These are phyloP conservation scores for Notocelia uddmanniana DNA, from an alignment of 2,888 invertebrate genomes.

Conservation along the genomic window DNA sequence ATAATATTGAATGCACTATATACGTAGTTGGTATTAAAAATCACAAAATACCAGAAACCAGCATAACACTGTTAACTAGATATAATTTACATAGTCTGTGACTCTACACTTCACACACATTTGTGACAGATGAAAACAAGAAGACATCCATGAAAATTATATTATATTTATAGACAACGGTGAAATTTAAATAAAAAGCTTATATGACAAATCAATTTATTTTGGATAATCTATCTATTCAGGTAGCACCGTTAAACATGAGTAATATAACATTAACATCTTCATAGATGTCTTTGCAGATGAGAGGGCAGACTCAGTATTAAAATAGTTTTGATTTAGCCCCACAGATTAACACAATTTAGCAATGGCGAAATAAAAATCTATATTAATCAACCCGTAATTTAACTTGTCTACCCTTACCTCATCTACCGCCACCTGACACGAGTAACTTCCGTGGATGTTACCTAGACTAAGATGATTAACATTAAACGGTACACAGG, in stretches of 20 bases:
- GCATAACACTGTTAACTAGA: slow-evolving; percentile 8
- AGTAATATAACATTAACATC: slow-evolving; percentile 20
- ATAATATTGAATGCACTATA: too few relatives aligned
- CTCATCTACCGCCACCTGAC: slow-evolving; percentile 13
- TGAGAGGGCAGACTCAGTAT: slow-evolving; percentile 29
- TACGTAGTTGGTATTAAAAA: neutral
- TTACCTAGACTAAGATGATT: slow-evolving; percentile 30
- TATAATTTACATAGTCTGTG: slow-evolving; percentile 13
- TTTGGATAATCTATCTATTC: slow-evolving; percentile 11
- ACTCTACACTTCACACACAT: slow-evolving; percentile 5
- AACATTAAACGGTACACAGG: slow-evolving; percentile 52
- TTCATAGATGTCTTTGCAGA: slow-evolving; percentile 27
- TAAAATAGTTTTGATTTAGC: neutral
- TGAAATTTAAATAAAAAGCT: neutral
- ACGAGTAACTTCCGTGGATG: slow-evolving; percentile 25
- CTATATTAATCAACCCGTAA: slow-evolving; percentile 2
- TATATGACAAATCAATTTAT: slow-evolving; percentile 10
- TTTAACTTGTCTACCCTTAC: slow-evolving; percentile 25
- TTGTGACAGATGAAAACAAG: slow-evolving; percentile 29
- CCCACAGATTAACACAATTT: neutral
- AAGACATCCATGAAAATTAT: slow-evolving; percentile 22
- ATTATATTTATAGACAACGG: neutral
- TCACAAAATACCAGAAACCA: neutral
- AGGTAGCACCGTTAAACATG: slow-evolving; percentile 36
- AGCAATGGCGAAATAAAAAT: slow-evolving; percentile 10